Conservation (phyloP, 2,888 invertebrate genomes). For the Tupiocoris notatus region DNA sequence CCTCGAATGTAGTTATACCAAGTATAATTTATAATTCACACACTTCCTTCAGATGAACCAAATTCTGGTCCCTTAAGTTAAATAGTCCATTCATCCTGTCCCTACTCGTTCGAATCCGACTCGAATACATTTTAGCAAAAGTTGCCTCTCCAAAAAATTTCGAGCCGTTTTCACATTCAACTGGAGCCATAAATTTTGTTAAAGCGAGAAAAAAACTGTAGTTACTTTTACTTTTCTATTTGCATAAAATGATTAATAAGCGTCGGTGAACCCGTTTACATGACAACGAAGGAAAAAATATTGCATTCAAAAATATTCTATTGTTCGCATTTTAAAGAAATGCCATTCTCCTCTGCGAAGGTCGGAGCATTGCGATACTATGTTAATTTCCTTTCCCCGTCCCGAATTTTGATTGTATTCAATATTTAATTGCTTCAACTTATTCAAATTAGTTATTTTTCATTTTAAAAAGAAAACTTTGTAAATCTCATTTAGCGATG, state of each 20-base stretch:
- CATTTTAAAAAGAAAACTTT: no score
- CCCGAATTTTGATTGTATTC: constrained; percentile 34
- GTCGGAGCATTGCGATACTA: constrained; percentile 6
- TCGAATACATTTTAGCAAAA: no score
- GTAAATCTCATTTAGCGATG: no score
- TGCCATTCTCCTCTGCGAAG: background rate
- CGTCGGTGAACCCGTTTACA: background rate
- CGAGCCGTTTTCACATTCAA: no score
- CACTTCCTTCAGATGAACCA: no score
- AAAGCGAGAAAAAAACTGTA: background rate
- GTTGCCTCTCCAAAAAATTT: no score
- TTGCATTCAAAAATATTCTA: constrained; percentile 21
- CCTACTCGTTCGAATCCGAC: no score
- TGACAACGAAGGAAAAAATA: background rate
- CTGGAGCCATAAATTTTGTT: no score
- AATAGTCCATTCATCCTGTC: no score
- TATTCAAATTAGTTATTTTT: constrained; percentile 26
- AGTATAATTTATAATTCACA: no score
- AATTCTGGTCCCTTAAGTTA: no score
- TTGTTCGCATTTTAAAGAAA: constrained; percentile 28
- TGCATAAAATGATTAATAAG: background rate
- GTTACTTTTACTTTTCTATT: background rate
- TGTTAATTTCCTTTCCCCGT: constrained; percentile 34
- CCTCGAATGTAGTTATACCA: no score
- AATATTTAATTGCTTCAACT: constrained; percentile 37